These are phyloP conservation scores for Goniozus legneri DNA, from an alignment of 1,140 invertebrate genomes.

Conservation along the genomic window DNA sequence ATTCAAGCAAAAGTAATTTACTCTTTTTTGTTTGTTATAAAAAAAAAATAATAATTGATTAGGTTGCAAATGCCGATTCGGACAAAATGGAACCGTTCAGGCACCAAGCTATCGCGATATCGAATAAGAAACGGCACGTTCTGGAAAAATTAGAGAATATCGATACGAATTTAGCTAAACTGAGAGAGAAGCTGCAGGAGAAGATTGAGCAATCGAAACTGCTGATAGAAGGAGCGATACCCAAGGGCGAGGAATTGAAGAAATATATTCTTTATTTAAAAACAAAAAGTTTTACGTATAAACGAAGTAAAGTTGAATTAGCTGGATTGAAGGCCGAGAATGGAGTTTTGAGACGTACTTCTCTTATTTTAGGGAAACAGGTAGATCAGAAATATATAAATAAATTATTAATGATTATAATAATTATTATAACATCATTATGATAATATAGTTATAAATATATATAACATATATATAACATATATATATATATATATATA, in stretches of 20 bases:
- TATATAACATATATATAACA: too few species aligned
- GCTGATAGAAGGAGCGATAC: slow-evolving; percentile 58
- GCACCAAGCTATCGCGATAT: slow-evolving; percentile 78
- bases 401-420: too few species aligned
- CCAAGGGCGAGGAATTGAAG: slow-evolving; percentile 80
- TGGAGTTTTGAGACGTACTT: slow-evolving; percentile 63
- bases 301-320: slow-evolving; percentile 71
- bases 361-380: slow-evolving; percentile 57
- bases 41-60: slow-evolving; percentile 46
- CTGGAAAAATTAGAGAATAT: slow-evolving; percentile 68
- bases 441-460: neutral
- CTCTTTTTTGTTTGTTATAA: slow-evolving; percentile 37
- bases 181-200: slow-evolving; percentile 56
- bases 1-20: slow-evolving; percentile 50
- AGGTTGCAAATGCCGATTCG: slow-evolving; percentile 49
- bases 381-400: slow-evolving; percentile 12
- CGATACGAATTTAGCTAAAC: slow-evolving; percentile 58
- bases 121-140: slow-evolving; percentile 71
- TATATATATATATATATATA: too few species aligned
- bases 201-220: slow-evolving; percentile 52
- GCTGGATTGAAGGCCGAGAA: slow-evolving; percentile 68
- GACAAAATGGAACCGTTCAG: slow-evolving; percentile 80
- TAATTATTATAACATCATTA: too few species aligned
- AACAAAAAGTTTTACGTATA: slow-evolving; percentile 76
- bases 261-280: slow-evolving; percentile 75